Conservation (phyloP, 1,140 invertebrate genomes). For the Solenopsis fugax region DNA sequence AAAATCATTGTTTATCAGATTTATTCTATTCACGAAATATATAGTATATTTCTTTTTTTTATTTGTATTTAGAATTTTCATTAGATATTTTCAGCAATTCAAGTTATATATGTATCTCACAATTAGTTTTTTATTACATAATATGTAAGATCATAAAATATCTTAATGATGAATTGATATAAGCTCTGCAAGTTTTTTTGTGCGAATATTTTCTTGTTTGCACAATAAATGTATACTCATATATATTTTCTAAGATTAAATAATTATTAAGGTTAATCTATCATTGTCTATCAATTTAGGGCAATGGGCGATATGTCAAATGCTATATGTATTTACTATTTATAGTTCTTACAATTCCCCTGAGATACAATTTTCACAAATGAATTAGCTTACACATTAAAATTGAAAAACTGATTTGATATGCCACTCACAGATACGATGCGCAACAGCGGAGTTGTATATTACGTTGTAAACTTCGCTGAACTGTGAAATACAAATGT, state of each 20-base stretch:
- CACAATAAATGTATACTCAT: neutral
- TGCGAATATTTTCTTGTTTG: neutral
- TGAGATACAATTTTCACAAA: neutral
- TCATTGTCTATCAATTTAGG: neutral
- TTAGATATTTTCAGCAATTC: neutral
- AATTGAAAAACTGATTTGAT: neutral
- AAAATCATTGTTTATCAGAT: neutral
- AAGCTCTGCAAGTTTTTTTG: neutral
- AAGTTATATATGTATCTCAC: neutral
- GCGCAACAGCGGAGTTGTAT: neutral
- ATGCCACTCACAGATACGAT: neutral
- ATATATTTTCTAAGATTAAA: neutral
- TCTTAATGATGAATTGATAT: neutral
- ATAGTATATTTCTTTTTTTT: neutral
- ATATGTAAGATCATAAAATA: neutral
- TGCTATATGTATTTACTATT: neutral
- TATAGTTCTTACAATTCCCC: neutral
- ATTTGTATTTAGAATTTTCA: neutral
- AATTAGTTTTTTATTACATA: neutral
- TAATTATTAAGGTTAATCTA: neutral
- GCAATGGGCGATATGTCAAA: neutral
- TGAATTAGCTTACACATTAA: neutral
- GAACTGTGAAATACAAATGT: constrained; percentile 1
- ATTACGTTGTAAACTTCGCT: neutral
- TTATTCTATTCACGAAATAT: neutral